Percentiles rank a stretch among this genome's conserved stretches.
phyloP scores from a whole-genome alignment of 2,797 vertebrate genomes.

The Oryzias dopingdopingensis region DNA sequence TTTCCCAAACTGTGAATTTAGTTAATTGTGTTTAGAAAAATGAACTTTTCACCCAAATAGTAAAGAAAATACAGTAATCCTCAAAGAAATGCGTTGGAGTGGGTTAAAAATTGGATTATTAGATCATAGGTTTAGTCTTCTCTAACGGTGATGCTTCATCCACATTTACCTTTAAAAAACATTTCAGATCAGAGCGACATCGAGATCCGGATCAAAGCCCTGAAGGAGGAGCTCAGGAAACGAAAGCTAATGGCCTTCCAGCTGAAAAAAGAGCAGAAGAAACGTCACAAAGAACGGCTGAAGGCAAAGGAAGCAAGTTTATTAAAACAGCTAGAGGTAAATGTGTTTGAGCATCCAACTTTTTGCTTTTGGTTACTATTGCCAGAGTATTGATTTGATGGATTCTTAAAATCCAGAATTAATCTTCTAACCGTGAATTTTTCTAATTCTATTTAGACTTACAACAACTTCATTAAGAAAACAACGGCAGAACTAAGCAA shows the following conservation, averaged over 20 bases:
- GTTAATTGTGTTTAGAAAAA: slow-evolving; percentile 30
- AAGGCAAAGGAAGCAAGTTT: slow-evolving; percentile 96
- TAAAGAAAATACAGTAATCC: slow-evolving; percentile 62
- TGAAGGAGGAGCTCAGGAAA: slow-evolving; percentile 91
- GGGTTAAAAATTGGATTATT: slow-evolving; percentile 61
- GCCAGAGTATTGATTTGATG: not conserved
- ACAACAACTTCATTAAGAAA: slow-evolving; percentile 95
- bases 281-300: slow-evolving; percentile 90
- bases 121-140: slow-evolving; percentile 53
- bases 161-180: slow-evolving; percentile 77
- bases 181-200: slow-evolving; percentile 95
- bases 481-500: slow-evolving; percentile 91
- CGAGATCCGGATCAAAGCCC: slow-evolving; percentile 89
- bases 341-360: not conserved
- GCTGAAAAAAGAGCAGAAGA: slow-evolving; percentile 94
- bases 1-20: slow-evolving; percentile 25
- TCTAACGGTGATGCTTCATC: slow-evolving; percentile 48
- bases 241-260: slow-evolving; percentile 91
- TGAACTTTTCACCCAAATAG: slow-evolving; percentile 30
- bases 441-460: slow-evolving; percentile 69
- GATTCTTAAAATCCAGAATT: not conserved
- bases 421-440: not conserved
- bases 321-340: slow-evolving; percentile 93
- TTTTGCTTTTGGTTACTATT: not conserved
- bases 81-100: slow-evolving; percentile 42